These are phyloP conservation scores for Lacerta bilineata DNA, from an alignment of 2,797 vertebrate genomes.

Conservation along the genomic window DNA sequence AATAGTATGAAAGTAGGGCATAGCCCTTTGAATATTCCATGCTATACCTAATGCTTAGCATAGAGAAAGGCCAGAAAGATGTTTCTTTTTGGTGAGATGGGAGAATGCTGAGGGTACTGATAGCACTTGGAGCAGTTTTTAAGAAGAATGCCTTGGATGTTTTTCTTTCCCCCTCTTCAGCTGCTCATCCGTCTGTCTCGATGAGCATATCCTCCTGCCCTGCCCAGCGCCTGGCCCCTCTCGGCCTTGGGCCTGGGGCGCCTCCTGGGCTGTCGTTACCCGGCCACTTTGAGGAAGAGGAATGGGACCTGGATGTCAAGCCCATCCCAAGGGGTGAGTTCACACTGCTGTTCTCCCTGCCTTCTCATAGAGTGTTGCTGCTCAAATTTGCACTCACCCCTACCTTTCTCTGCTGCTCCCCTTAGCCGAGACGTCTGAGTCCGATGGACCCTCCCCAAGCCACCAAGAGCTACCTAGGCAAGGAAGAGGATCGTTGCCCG, in stretches of 20 bases:
- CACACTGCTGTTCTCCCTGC: neutral
- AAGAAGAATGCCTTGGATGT: neutral
- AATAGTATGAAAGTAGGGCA: neutral
- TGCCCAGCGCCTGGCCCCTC: conserved; percentile 38
- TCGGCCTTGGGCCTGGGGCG: conserved; percentile 50
- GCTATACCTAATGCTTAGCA: neutral
- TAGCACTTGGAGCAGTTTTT: conserved; percentile 33
- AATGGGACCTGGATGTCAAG: conserved; percentile 78
- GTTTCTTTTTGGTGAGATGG: neutral
- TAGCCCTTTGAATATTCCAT: neutral
- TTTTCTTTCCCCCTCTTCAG: conserved; percentile 50
- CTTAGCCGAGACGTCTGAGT: conserved; percentile 70
- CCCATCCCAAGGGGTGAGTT: conserved; percentile 76
- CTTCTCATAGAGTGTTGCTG: neutral
- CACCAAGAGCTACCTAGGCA: conserved; percentile 51
- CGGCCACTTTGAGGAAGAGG: conserved; percentile 78
- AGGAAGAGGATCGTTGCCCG: conserved; percentile 58
- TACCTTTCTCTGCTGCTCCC: conserved; percentile 25
- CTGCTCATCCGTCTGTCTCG: conserved; percentile 22
- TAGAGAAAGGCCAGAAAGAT: neutral
- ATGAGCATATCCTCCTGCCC: conserved; percentile 34
- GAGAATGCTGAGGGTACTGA: neutral
- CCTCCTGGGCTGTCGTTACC: conserved; percentile 70
- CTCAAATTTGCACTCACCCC: neutral
- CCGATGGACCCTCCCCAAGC: conserved; percentile 69